Evolutionary conservation across 2,888 invertebrate genomes (phyloP), one percentile per base, ranked within the genome.

Genomic region (Hesperia comma): DNA sequence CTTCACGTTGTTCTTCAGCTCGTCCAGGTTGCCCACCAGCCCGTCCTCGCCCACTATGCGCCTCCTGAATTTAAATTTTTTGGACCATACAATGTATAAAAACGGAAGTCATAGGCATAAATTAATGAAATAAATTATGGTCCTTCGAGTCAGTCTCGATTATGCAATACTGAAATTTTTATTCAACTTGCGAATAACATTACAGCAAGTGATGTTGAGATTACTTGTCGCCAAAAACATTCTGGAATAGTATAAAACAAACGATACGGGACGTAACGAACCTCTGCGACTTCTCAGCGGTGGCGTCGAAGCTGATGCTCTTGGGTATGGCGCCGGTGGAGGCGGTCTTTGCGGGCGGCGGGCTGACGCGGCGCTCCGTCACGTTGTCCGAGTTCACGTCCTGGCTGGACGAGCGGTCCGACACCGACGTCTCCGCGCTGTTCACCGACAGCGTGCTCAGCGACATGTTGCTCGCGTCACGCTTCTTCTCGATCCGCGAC

Each of bases 221-320:
- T 26, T 26, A 26, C 26, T 26, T 4, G 26, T 26, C 26, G 5
- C 5, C 2, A 26, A 4, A 26, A 26, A 26, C 26, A 26, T 26
- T 26, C 5, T 26, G 26, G 26, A 41, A 41, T n/a, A 41, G 5
- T 41, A 41, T 41, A 41, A 5, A 15, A 15, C 15, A 8, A 17
- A 51, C 17, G 10, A 49, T 51, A 8, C 7, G 7, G 33, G 8
- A 33, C 7, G 40, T 43, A 33, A 43, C 79, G 71, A 2, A 92
- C 88, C 95, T 95, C 76, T 96, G 95, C 1, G 95, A 94, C 74
- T 97, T 95, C 79, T 97, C 97, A 0, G 97, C 97, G 0, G 97
- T 97, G 82, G 97, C 96, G 86, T 98, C 98, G 77, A 98, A 98
- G 82, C 97, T 97, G 76, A 98, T 98, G 79, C 97, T 98, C 87